phyloP scores from a whole-genome alignment of 2,797 vertebrate species.

The Synanceia verrucosa region DNA sequence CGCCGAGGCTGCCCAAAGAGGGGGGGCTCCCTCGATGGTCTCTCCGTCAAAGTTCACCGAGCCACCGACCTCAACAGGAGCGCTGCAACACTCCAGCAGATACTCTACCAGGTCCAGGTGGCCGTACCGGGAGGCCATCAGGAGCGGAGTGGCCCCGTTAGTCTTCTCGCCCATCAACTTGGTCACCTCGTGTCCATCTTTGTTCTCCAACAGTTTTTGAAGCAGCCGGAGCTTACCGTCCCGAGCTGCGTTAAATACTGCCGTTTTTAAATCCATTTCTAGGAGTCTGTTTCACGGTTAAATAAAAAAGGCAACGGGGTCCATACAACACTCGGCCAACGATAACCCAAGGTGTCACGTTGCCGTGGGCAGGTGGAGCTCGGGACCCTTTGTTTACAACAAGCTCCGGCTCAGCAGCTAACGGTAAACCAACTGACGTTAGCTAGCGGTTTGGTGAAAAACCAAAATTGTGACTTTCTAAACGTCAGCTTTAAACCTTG shows the following conservation, averaged over 20 bases:
- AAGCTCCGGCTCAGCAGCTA: slow-evolving; percentile 47
- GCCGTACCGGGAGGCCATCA: slow-evolving; percentile 95
- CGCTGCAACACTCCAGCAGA: slow-evolving; percentile 93
- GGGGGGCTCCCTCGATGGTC: slow-evolving; percentile 96
- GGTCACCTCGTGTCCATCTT: slow-evolving; percentile 91
- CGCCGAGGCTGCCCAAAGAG: slow-evolving; percentile 95
- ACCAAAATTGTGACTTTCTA: not conserved
- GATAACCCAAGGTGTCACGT: not conserved
- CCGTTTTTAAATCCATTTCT: slow-evolving; percentile 97
- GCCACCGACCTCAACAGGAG: slow-evolving; percentile 92
- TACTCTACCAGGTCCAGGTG: slow-evolving; percentile 98
- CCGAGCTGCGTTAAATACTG: slow-evolving; percentile 95
- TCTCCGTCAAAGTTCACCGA: slow-evolving; percentile 98
- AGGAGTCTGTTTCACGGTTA: not conserved
- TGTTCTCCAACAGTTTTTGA: slow-evolving; percentile 95
- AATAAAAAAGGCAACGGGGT: not conserved
- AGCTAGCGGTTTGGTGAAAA: slow-evolving; percentile 15
- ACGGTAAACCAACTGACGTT: slow-evolving; percentile 8
- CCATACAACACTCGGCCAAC: not conserved
- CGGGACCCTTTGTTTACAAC: slow-evolving; percentile 76
- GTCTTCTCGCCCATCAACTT: slow-evolving; percentile 94
- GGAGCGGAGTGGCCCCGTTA: slow-evolving; percentile 92
- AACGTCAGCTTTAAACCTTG: not conserved
- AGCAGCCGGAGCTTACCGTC: slow-evolving; percentile 97
- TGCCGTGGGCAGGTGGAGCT: slow-evolving; percentile 12